Evolutionary conservation across 2,797 vertebrate species (phyloP).

Genomic region (Antrozous pallidus): DNA sequence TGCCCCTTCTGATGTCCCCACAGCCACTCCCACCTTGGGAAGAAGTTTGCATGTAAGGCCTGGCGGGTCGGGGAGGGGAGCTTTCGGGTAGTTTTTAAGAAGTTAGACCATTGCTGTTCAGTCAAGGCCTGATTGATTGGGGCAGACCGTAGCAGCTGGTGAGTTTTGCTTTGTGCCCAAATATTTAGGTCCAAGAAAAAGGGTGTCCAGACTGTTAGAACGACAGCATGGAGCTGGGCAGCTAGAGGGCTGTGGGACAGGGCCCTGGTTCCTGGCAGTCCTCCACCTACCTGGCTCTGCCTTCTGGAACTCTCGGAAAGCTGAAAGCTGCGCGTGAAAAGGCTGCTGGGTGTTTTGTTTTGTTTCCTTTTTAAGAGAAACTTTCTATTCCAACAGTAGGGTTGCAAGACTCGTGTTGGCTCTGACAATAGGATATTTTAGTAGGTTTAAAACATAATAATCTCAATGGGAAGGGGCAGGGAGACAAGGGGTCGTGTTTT

Average conservation of each 20-base stretch:
- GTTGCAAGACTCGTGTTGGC: neutral
- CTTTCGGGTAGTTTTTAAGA: neutral
- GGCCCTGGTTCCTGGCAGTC: neutral
- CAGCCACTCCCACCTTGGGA: neutral
- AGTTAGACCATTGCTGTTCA: neutral
- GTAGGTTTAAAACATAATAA: neutral
- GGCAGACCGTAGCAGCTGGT: neutral
- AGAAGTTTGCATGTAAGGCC: neutral
- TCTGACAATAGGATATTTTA: neutral
- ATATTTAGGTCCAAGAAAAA: neutral
- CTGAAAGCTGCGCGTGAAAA: neutral
- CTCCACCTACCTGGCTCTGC: neutral
- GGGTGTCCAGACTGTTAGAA: neutral
- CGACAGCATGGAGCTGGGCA: rapidly evolving
- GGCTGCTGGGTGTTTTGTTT: neutral
- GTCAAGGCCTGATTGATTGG: neutral
- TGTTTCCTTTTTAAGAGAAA: neutral
- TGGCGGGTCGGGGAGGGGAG: neutral
- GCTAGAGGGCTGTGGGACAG: neutral
- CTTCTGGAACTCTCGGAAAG: neutral
- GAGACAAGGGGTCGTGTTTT: neutral
- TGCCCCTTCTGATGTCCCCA: no score
- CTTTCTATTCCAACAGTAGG: neutral
- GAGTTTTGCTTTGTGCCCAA: neutral
- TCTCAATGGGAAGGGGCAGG: neutral